Conservation (phyloP, 2,888 invertebrate species). For the Cloeon dipterum region DNA sequence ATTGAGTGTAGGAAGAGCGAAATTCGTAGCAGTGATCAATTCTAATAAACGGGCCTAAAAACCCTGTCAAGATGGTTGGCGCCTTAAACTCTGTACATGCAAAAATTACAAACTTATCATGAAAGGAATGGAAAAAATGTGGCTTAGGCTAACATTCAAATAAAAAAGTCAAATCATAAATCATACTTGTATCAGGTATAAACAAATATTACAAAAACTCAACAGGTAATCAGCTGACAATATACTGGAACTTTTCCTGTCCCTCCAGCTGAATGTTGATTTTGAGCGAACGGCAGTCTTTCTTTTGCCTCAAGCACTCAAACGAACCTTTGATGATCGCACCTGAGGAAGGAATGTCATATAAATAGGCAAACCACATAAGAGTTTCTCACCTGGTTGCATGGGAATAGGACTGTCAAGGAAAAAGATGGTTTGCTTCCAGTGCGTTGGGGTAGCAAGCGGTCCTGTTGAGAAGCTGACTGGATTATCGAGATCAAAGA, state of each 20-base stretch:
- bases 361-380: background rate
- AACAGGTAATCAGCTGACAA: background rate
- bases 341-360: constrained; percentile 20
- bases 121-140: no score
- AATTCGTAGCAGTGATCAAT: no score
- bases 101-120: no score
- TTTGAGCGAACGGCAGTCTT: constrained; percentile 49
- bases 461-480: constrained; percentile 64
- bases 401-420: constrained; percentile 48
- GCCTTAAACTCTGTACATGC: no score
- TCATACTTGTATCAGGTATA: no score
- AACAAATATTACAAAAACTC: background rate
- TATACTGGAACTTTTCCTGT: background rate
- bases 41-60: no score
- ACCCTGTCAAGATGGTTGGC: no score
- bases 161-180: no score
- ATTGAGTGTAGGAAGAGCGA: no score
- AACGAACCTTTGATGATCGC: constrained; percentile 39
- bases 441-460: constrained; percentile 51
- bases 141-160: no score
- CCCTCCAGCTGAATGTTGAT: constrained; percentile 27
- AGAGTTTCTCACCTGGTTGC: constrained; percentile 29
- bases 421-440: constrained; percentile 86
- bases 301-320: constrained; percentile 45
- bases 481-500: constrained; percentile 45